Base-by-base conservation (phyloP, 1,140 invertebrate genomes). In the Lepidostoma basale region DNA sequence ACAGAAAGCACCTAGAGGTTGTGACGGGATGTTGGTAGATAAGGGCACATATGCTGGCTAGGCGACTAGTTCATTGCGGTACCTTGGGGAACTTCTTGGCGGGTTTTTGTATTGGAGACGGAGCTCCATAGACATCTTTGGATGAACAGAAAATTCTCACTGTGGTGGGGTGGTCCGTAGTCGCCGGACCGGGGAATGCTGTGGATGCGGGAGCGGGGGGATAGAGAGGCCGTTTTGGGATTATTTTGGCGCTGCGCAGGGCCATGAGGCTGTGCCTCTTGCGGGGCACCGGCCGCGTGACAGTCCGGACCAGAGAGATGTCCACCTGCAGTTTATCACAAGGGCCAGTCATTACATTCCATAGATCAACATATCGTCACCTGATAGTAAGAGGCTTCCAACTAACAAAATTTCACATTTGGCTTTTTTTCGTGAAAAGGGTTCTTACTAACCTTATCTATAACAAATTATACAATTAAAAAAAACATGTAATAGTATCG, bases 321-420 rank as follows among this genome's bases (percentile, higher is more conserved):
- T 66, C 63, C 25, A 66, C 63, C 63, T 66, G 63, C 44, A 25
- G 49, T 30, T 25, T 36, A 18, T 36, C 45, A 40, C 18, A 3
- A 22, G 20, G 42, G n/a, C n/a, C n/a, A n/a, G n/a, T n/a, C n/a
- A n/a, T n/a, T n/a, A n/a, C n/a, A n/a, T n/a, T n/a, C n/a, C n/a
- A n/a, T n/a, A n/a, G n/a, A n/a, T n/a, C n/a, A n/a, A n/a, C n/a
- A n/a, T n/a, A n/a, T n/a, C n/a, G n/a, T n/a, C n/a, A n/a, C n/a
- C n/a, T n/a, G n/a, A n/a, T n/a, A n/a, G n/a, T n/a, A n/a, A n/a
- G n/a, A n/a, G n/a, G n/a, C n/a, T n/a, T n/a, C n/a, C n/a, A n/a
- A n/a, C n/a, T n/a, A n/a, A n/a, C n/a, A n/a, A n/a, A n/a, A n/a
- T n/a, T n/a, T n/a, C n/a, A n/a, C n/a, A n/a, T n/a, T n/a, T n/a